These are phyloP conservation scores for Geotrupes spiniger DNA, from an alignment of 2,888 invertebrate genomes.

Conservation along the genomic window DNA sequence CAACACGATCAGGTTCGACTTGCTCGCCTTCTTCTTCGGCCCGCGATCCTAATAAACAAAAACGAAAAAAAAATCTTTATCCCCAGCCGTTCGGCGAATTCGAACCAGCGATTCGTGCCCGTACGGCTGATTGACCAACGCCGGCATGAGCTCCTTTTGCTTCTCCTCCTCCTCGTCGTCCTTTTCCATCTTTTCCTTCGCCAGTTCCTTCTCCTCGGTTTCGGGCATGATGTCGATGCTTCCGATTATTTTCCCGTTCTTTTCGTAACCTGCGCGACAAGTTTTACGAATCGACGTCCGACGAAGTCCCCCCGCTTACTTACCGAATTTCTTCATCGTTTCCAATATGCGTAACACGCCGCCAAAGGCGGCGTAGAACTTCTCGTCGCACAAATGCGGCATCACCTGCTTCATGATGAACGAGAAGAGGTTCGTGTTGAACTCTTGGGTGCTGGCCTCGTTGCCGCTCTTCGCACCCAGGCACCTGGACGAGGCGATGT, in stretches of 20 bases:
- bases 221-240: conserved; percentile 34
- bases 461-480: conserved; percentile 46
- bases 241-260: conserved; percentile 27
- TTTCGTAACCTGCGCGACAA: conserved; percentile 14
- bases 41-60: no score
- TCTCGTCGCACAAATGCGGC: conserved; percentile 57
- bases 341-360: conserved; percentile 46
- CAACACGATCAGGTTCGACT: conserved; percentile 30
- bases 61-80: no score
- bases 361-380: conserved; percentile 57
- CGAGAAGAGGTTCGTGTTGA: conserved; percentile 54
- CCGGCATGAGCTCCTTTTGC: neutral
- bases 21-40: conserved; percentile 17
- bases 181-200: conserved; percentile 6
- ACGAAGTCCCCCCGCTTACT: neutral
- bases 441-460: conserved; percentile 45
- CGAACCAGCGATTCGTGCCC: no score
- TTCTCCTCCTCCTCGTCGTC: conserved; percentile 13
- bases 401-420: conserved; percentile 55
- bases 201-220: conserved; percentile 22
- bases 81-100: no score
- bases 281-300: neutral
- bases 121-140: neutral
- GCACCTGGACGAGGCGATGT: conserved; percentile 49
- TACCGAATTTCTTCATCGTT: conserved; percentile 40